These are phyloP conservation scores for Plutomurus gul DNA, from an alignment of 1,140 invertebrate species.

Conservation along the genomic window DNA sequence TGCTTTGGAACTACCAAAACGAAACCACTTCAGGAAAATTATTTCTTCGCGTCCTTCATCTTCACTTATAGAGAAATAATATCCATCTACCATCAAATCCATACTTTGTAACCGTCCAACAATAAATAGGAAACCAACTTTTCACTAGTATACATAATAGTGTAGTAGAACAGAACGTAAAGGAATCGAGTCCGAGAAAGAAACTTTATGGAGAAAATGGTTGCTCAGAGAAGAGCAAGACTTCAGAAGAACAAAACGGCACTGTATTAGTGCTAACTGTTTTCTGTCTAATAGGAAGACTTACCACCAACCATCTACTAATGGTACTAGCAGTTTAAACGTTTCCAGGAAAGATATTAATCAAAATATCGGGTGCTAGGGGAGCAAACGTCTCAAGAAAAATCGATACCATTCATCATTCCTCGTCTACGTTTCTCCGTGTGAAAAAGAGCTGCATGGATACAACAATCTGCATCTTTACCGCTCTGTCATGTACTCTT, in stretches of 20 bases:
- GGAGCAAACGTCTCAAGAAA: conserved; percentile 38
- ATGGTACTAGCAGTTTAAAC: neutral
- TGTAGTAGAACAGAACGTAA: no score
- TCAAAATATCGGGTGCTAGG: conserved; percentile 38
- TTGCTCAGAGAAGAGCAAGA: neutral
- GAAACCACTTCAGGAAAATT: neutral
- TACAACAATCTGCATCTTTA: no score
- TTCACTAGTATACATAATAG: no score
- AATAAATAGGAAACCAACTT: no score
- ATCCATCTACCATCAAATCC: neutral
- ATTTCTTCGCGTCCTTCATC: neutral
- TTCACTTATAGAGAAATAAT: neutral
- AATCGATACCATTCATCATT: conserved; percentile 46
- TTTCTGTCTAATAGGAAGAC: no score
- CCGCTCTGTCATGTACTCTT: no score
- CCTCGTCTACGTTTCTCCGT: conserved; percentile 9
- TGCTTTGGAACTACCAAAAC: no score
- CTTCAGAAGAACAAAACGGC: no score
- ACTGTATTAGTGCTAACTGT: no score
- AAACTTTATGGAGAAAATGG: conserved; percentile 8
- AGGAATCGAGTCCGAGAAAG: conserved; percentile 24
- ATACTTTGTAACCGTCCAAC: conserved; percentile 5
- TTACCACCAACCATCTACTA: neutral
- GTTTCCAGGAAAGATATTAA: conserved; percentile 33
- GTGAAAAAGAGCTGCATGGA: conserved; percentile 4